phyloP scores from a whole-genome alignment of 1,140 invertebrate genomes.

The Antheraea pernyi region DNA sequence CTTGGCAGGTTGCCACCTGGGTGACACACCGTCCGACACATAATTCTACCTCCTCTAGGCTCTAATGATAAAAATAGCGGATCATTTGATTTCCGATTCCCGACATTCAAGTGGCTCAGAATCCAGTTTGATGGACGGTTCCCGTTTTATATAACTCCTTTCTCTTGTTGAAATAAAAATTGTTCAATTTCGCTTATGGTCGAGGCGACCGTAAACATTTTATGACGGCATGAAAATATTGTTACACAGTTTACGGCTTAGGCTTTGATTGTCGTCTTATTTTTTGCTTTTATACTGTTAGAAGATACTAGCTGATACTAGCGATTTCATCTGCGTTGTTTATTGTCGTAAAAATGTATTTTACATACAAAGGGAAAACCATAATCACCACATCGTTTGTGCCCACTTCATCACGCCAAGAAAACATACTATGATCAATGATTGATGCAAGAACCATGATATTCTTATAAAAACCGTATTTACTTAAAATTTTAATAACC shows the following conservation, averaged over 20 bases:
- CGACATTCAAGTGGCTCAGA: not conserved
- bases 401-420: too few species aligned
- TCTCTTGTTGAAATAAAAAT: slow-evolving; percentile 48
- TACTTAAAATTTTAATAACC: too few species aligned
- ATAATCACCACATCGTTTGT: too few species aligned
- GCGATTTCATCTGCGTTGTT: too few species aligned
- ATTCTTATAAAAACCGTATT: too few species aligned
- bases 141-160: slow-evolving; percentile 33
- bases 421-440: too few species aligned
- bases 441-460: too few species aligned
- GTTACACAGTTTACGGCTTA: slow-evolving; percentile 37
- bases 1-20: too few species aligned
- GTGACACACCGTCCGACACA: too few species aligned
- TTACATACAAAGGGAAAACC: too few species aligned
- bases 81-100: not conserved
- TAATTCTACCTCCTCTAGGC: too few species aligned
- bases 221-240: slow-evolving; percentile 39
- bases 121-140: not conserved
- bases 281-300: slow-evolving; percentile 3
- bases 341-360: too few species aligned
- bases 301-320: not conserved
- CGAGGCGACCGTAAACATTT: slow-evolving; percentile 46
- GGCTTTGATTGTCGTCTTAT: slow-evolving; percentile 10
- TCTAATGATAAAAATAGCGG: not conserved
- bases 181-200: slow-evolving; percentile 47